Conservation (phyloP, 2,888 invertebrate species). For the Apomyelois bistriatella region DNA sequence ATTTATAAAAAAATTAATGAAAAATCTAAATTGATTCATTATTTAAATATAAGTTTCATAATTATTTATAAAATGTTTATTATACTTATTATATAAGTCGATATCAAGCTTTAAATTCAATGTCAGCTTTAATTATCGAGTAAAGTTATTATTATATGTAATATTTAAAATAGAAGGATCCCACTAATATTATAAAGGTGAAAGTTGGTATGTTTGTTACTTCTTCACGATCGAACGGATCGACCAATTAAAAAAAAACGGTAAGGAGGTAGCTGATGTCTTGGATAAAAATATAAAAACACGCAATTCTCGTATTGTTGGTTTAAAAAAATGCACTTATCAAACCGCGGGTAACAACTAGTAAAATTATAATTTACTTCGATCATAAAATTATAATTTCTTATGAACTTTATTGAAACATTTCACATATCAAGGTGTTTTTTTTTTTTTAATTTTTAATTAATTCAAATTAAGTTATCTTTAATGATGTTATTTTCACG, state of each 20-base stretch:
- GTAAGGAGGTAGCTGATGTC: too few species aligned
- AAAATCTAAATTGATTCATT: background rate
- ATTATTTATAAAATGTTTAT: constrained; percentile 32
- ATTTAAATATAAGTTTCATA: constrained; percentile 14
- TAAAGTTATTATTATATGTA: constrained; percentile 43
- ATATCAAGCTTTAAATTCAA: constrained; percentile 78
- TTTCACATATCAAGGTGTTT: constrained; percentile 4
- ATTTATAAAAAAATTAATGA: background rate
- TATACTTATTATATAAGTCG: constrained; percentile 47
- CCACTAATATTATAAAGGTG: too few species aligned
- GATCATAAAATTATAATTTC: background rate
- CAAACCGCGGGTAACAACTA: too few species aligned
- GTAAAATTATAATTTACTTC: background rate
- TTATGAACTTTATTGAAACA: background rate
- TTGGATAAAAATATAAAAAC: too few species aligned
- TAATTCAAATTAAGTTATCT: constrained; percentile 1
- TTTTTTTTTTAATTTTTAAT: background rate
- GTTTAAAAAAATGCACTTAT: too few species aligned
- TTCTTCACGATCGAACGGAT: too few species aligned
- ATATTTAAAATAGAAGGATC: constrained; percentile 41
- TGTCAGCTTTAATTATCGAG: constrained; percentile 75
- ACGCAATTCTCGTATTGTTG: too few species aligned
- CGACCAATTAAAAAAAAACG: too few species aligned
- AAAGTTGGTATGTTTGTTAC: too few species aligned
- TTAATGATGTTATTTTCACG: constrained; percentile 15